Conservation (phyloP, 1,140 invertebrate genomes). For the Theocolax elegans region DNA sequence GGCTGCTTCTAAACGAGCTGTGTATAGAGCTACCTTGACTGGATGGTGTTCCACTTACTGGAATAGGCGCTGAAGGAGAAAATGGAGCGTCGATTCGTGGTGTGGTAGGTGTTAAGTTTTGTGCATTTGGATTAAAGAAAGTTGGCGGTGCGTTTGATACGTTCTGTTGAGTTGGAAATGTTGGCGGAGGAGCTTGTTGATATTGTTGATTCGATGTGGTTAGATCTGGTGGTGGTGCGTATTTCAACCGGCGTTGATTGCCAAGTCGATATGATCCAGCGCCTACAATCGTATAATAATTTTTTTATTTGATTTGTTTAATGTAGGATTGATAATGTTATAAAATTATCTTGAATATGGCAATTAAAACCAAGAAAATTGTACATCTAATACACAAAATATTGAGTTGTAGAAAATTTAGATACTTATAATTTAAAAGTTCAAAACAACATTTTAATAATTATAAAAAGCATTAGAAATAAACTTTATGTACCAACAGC, state of each 20-base stretch:
- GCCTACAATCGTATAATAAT: slow-evolving; percentile 47
- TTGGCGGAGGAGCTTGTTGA: neutral
- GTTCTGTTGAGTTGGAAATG: slow-evolving; percentile 27
- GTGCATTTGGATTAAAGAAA: slow-evolving; percentile 39
- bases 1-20: slow-evolving; percentile 53
- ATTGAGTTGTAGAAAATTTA: too few species aligned
- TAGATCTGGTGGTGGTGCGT: slow-evolving; percentile 61
- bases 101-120: slow-evolving; percentile 21
- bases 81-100: slow-evolving; percentile 23
- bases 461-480: too few species aligned
- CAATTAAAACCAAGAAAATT: too few species aligned
- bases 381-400: too few species aligned
- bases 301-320: too few species aligned
- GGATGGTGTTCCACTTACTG: slow-evolving; percentile 43
- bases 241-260: slow-evolving; percentile 61
- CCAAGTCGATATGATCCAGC: slow-evolving; percentile 60
- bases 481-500: too few species aligned
- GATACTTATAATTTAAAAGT: too few species aligned
- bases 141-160: slow-evolving; percentile 22
- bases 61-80: slow-evolving; percentile 20
- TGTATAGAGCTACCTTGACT: slow-evolving; percentile 47
- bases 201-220: slow-evolving; percentile 27
- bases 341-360: neutral
- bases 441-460: too few species aligned
- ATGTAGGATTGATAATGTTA: neutral